These are phyloP conservation scores for Corythornis vintsioides DNA, from an alignment of 2,113 vertebrate species.

Conservation along the genomic window DNA sequence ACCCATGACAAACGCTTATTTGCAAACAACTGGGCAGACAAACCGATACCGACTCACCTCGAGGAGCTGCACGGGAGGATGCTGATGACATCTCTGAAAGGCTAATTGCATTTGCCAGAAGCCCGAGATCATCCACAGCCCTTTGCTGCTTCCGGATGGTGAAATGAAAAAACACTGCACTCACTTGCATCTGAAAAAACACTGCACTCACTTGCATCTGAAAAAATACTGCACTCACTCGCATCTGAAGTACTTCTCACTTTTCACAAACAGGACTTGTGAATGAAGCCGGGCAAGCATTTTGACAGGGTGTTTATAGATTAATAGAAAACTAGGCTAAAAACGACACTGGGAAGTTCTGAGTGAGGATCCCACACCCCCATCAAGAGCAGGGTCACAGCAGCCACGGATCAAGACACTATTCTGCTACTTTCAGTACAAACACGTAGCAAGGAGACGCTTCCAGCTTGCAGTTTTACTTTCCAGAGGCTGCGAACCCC, in stretches of 20 bases:
- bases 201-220: background rate
- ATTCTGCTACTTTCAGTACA: background rate
- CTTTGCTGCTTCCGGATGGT: constrained; percentile 2
- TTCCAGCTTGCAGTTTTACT: background rate
- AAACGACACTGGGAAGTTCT: background rate
- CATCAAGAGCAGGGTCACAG: rapidly evolving
- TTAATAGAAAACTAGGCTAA: background rate
- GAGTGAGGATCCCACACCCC: background rate
- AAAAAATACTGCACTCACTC: background rate
- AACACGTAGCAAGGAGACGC: background rate
- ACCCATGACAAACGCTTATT: constrained; percentile 13
- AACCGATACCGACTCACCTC: constrained; percentile 8
- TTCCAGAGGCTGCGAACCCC: background rate
- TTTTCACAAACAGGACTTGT: background rate
- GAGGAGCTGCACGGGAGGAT: background rate
- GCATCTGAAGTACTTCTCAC: background rate
- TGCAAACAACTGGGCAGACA: background rate
- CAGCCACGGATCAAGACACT: rapidly evolving
- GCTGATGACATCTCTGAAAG: constrained; percentile 18
- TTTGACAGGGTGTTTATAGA: background rate
- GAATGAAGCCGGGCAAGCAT: background rate
- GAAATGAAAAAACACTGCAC: constrained; percentile 3
- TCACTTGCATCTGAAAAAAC: background rate
- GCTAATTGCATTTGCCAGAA: background rate
- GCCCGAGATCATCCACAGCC: constrained; percentile 8